Evolutionary conservation across 2,888 invertebrate species (phyloP), one percentile per base, ranked within the genome.

Genomic region (Nycteola revayana): DNA sequence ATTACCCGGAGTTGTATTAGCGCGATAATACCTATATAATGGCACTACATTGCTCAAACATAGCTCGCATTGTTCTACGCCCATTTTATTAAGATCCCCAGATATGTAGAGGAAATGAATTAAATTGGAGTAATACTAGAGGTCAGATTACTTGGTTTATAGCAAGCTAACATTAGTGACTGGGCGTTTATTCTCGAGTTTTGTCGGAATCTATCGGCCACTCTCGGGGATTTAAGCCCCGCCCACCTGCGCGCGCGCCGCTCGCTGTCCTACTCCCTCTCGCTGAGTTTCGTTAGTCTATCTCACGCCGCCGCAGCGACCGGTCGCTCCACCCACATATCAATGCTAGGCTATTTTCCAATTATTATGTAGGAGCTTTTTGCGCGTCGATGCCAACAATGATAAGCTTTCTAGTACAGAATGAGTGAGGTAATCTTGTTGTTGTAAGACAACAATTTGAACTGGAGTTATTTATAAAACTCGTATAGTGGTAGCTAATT

Each of bases 341-440:
- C 60, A 64, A 51, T 62, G 72, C 73, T 76, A 73, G 75, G 71
- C 66, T 74, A 73, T 81, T 82, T 85, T 86, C 83, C 85, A 83
- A 85, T 85, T 81, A 85, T 83, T 80, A 75, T 75, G 70, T 73
- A 60, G 69, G 56, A 79, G 82, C 81, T 86, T 86, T 87, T 84
- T 81, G 80, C 76, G 58, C 60, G 64, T 52, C 62, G 78, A 80
- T 79, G 67, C 66, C 60, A 56, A 48, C 61, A 62, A 60, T 75
- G 81, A 82, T 85, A 83, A 81, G 79, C 80, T 82, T 82, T 81
- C 79, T 79, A 73, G 66, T 64, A 66, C 46, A 59, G 29, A 49
- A 50, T 45, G 50, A 58, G 65, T 68, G 68, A 67, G 61, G 60
- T 66, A 67, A 72, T 68, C 60, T 66, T 29, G 52, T 66, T 64